Evolutionary conservation across 2,888 invertebrate genomes (phyloP).

Genomic region (Pammene fasciana): DNA sequence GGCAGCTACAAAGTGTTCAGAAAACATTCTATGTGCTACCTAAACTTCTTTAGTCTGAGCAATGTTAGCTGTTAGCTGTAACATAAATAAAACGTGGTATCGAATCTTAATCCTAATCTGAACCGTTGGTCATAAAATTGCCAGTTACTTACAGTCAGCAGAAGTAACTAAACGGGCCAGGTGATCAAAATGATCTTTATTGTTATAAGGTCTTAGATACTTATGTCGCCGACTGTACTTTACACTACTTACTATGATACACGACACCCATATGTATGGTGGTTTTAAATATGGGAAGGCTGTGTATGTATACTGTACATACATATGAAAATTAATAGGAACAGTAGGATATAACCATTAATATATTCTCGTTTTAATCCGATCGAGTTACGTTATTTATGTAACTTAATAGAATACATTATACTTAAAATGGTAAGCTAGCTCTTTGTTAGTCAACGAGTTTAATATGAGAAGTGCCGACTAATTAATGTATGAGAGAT

Average conservation of each 20-base stretch:
- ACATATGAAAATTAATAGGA: background rate
- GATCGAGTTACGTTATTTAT: background rate
- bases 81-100: too few species aligned
- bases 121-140: too few species aligned
- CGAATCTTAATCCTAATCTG: too few species aligned
- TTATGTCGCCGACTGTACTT: conserved; percentile 3
- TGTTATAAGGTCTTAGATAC: too few species aligned
- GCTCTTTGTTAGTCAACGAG: background rate
- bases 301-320: background rate
- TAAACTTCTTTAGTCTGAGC: too few species aligned
- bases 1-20: too few species aligned
- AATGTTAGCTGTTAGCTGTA: too few species aligned
- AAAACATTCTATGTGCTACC: too few species aligned
- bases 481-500: background rate
- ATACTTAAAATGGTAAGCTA: background rate
- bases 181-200: too few species aligned
- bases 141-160: too few species aligned
- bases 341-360: background rate
- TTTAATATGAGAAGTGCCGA: background rate
- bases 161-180: too few species aligned
- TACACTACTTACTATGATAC: conserved; percentile 20
- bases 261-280: conserved; percentile 13
- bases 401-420: conserved; percentile 1
- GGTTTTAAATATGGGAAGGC: conserved; percentile 26
- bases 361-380: background rate